Conservation (phyloP, 2,888 invertebrate genomes). For the Icerya purchasi region DNA sequence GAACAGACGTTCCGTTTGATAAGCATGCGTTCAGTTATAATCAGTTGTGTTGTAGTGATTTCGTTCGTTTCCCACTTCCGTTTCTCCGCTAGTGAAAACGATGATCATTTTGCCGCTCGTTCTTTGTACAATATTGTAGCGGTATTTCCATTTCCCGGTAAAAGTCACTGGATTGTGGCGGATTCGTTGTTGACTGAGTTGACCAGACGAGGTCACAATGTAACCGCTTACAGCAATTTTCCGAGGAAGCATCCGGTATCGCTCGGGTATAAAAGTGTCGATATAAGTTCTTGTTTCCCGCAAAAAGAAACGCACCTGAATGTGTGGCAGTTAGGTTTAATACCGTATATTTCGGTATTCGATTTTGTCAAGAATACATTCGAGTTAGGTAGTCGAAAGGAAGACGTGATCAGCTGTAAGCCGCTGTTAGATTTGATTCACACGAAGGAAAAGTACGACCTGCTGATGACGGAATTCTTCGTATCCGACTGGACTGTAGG, state of each 20-base stretch:
- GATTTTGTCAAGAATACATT: neutral
- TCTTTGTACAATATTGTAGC: conserved; percentile 9
- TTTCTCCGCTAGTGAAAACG: too few relatives aligned
- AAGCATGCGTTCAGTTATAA: too few relatives aligned
- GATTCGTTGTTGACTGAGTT: conserved; percentile 8
- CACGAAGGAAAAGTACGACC: conserved; percentile 30
- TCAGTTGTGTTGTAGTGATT: too few relatives aligned
- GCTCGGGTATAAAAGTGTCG: neutral
- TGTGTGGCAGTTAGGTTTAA: neutral
- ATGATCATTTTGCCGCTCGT: too few relatives aligned
- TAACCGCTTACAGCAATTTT: conserved; percentile 6
- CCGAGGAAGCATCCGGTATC: neutral
- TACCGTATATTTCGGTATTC: neutral
- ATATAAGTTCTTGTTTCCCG: conserved; percentile 1
- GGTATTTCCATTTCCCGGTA: conserved; percentile 5
- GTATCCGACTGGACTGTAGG: conserved; percentile 48
- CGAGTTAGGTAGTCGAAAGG: neutral
- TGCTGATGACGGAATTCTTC: conserved; percentile 46
- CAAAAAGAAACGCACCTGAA: neutral
- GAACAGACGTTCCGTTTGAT: too few relatives aligned
- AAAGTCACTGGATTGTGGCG: conserved; percentile 8
- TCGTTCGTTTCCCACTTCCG: too few relatives aligned
- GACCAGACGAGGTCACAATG: conserved; percentile 6
- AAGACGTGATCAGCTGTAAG: conserved; percentile 4
- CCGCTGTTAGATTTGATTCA: conserved; percentile 3